These are phyloP conservation scores for Acanthurus tractus DNA, from an alignment of 2,797 vertebrate genomes.

Conservation along the genomic window DNA sequence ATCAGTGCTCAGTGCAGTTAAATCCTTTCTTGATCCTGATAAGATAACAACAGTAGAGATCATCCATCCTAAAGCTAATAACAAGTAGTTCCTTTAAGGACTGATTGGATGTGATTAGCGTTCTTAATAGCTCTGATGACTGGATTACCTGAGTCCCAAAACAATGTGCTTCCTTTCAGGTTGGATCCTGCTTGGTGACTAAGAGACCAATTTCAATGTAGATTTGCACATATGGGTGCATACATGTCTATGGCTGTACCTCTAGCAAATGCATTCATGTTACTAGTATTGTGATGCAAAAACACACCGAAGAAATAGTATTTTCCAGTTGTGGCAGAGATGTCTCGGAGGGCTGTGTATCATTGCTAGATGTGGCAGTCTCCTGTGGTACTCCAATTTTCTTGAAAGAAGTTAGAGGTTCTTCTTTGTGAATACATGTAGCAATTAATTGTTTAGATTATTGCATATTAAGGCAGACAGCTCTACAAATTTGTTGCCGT, in stretches of 20 bases:
- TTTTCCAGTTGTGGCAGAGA: too few species aligned
- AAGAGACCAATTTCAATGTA: not conserved
- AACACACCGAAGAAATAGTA: too few species aligned
- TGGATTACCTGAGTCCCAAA: conserved; percentile 51
- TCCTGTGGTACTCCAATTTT: not conserved
- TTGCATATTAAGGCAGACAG: not conserved
- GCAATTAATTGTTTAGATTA: conserved; percentile 25
- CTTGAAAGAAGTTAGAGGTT: fast-evolving
- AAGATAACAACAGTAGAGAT: conserved; percentile 53
- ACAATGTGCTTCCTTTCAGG: conserved; percentile 25
- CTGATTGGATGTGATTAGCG: conserved; percentile 58
- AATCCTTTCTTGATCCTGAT: conserved; percentile 63
- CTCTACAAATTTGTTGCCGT: conserved; percentile 15
- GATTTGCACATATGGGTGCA: too few species aligned
- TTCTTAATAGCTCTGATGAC: conserved; percentile 38
- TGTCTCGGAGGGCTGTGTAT: too few species aligned
- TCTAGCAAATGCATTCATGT: not conserved
- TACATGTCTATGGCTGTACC: conserved; percentile 4
- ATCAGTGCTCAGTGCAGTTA: conserved; percentile 3
- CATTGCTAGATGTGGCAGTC: not conserved
- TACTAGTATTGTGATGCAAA: too few species aligned
- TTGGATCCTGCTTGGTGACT: conserved; percentile 3
- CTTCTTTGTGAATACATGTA: not conserved
- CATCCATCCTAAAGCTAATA: conserved; percentile 63
- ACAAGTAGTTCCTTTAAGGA: conserved; percentile 47